Conservation (phyloP, 2,113 vertebrate species). For the Periophthalmodon schlosseri region DNA sequence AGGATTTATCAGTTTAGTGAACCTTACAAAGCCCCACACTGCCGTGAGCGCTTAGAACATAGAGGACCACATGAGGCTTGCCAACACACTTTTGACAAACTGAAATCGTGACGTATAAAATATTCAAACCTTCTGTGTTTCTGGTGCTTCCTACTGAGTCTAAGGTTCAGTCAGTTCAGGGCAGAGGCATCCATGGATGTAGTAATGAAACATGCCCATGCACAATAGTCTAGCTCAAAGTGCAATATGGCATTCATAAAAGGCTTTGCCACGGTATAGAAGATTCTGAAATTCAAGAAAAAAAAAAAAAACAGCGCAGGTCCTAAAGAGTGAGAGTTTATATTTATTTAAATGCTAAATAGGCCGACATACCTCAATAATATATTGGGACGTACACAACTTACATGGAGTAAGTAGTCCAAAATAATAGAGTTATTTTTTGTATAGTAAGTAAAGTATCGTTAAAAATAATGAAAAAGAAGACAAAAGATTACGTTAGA, state of each 20-base stretch:
- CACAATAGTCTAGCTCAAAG: background rate
- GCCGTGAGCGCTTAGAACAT: conserved; percentile 34
- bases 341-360: too few species aligned
- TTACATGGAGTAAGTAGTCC: too few species aligned
- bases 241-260: background rate
- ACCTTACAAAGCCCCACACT: conserved; percentile 17
- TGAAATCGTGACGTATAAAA: conserved; percentile 54
- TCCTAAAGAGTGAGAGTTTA: too few species aligned
- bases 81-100: conserved; percentile 24
- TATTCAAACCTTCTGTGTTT: conserved; percentile 60
- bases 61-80: conserved; percentile 18
- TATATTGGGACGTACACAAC: too few species aligned
- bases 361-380: too few species aligned
- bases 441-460: too few species aligned
- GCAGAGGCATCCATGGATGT: background rate
- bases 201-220: background rate
- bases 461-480: too few species aligned
- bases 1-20: conserved; percentile 54
- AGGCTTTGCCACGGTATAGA: too few species aligned
- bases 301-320: too few species aligned
- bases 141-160: conserved; percentile 21
- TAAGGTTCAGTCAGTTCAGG: conserved; percentile 8
- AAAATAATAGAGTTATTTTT: too few species aligned
- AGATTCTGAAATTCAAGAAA: too few species aligned
- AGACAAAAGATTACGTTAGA: too few species aligned